Base-by-base conservation (phyloP, 2,797 vertebrate species). In the Dicrostonyx torquatus region DNA sequence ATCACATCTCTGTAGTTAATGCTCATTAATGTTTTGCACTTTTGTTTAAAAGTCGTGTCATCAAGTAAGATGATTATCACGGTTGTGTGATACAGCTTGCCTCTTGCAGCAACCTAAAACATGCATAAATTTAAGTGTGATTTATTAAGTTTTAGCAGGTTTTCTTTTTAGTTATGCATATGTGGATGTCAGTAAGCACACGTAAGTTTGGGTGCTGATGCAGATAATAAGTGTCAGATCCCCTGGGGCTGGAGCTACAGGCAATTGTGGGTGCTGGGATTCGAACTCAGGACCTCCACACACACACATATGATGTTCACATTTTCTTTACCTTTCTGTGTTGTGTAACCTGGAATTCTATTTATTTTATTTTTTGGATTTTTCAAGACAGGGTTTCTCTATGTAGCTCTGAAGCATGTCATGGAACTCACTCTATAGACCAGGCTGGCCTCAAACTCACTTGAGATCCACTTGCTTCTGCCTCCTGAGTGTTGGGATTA, bases 351-450 rank as follows among this genome's bases (percentile, higher is more conserved):
- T 95, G 77, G 43, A 75, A 86, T 91, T 93, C 62, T 43, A 86
- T 93, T 94, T 84, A 96, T 91, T 93, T 62, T 43, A 86, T 93
- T 89, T 50, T 94, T 84, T 50, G 48, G 48, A 12, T 50, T 50
- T 50, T 50, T 50, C 2, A 2, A 50, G 48, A 50, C 48, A 50
- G 48, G 48, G 48, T 50, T 50, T 50, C 48, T 50, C 48, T 50
- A 43, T 43, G 48, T 50, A 50, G 48, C 48, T 50, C 22, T 58
- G 55, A 20, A 8, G 55, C 55, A 58, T 58, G 55, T 58, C 55
- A 5, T 58, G 55, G 55, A 22, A 22, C 55, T 58, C 55, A 58
- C 55, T 22, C 20, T 58, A 58, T 58, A 58, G 55, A 58, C 55
- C 55, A 58, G 55, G 55, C 55, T 58, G 0, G 55, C 20, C 55